These are phyloP conservation scores for Aurelia sp. DNA, from an alignment of 30 jellyfish, hydroid and myxozoan genomes.

Conservation along the genomic window DNA sequence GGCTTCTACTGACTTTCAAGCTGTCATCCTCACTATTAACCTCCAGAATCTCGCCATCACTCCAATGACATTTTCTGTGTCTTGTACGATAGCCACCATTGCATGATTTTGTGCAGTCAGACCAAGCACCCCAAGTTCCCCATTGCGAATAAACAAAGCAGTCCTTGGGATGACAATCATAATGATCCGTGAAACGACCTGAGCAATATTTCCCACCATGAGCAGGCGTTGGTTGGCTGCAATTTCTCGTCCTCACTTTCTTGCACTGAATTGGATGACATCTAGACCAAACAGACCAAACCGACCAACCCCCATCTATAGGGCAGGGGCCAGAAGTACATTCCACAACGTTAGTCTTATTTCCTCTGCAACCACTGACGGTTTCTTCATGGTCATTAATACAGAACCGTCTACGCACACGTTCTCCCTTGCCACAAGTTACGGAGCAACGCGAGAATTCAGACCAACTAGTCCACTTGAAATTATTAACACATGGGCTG, in stretches of 20 bases:
- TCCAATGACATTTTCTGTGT: constrained; percentile 81
- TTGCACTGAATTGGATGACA: constrained; percentile 85
- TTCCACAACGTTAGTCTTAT: constrained; percentile 23
- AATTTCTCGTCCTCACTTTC: constrained; percentile 73
- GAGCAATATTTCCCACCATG: constrained; percentile 81
- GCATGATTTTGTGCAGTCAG: constrained; percentile 84
- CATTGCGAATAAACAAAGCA: constrained; percentile 83
- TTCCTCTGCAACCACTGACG: constrained; percentile 79
- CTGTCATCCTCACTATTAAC: constrained; percentile 17
- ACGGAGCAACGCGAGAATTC: constrained; percentile 83
- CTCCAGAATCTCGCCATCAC: constrained; percentile 27
- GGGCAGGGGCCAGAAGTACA: constrained; percentile 76
- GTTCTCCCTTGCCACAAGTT: constrained; percentile 71
- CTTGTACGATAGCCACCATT: constrained; percentile 91
- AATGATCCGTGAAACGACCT: constrained; percentile 58
- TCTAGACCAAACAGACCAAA: constrained; percentile 91
- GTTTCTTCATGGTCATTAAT: constrained; percentile 70
- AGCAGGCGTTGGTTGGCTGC: constrained; percentile 73
- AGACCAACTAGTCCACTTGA: constrained; percentile 91
- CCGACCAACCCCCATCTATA: constrained; percentile 86
- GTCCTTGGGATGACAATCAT: constrained; percentile 59
- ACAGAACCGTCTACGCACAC: constrained; percentile 80
- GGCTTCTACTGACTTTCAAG: constrained; percentile 53
- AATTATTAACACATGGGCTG: constrained; percentile 70
- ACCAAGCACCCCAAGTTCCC: constrained; percentile 95